Evolutionary conservation across 2,888 invertebrate genomes (phyloP).

Genomic region (Diadromus collaris): DNA sequence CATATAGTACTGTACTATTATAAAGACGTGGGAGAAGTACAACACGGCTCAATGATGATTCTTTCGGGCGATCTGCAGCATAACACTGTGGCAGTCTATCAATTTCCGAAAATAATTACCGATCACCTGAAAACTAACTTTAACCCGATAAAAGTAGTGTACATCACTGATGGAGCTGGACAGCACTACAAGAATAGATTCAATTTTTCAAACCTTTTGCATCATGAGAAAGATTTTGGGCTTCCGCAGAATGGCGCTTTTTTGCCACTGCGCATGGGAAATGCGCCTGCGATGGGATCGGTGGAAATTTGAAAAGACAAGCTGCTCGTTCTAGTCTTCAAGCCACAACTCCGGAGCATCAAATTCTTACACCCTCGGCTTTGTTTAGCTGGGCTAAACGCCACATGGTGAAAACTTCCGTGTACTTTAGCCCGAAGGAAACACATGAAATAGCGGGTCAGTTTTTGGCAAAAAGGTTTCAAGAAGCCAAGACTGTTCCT

Average conservation of each 20-base stretch:
- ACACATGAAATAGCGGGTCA: no score
- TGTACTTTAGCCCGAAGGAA: no score
- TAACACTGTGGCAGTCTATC: slow-evolving; percentile 52
- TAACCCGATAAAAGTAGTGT: background rate
- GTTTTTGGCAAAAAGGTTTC: slow-evolving; percentile 14
- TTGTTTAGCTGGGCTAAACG: no score
- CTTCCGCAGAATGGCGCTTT: slow-evolving; percentile 67
- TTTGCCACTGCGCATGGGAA: slow-evolving; percentile 67
- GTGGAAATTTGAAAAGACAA: slow-evolving; percentile 63
- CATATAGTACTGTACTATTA: slow-evolving; percentile 57
- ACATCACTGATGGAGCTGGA: slow-evolving; percentile 22
- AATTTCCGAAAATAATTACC: slow-evolving; percentile 34
- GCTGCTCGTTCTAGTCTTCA: slow-evolving; percentile 47
- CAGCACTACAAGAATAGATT: slow-evolving; percentile 49
- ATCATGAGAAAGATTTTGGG: slow-evolving; percentile 45
- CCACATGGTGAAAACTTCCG: no score
- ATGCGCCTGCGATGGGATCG: slow-evolving; percentile 65
- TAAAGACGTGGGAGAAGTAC: slow-evolving; percentile 36
- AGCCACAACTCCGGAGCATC: slow-evolving; percentile 26
- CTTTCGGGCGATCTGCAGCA: slow-evolving; percentile 55
- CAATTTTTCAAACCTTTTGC: slow-evolving; percentile 41
- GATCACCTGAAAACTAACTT: slow-evolving; percentile 30
- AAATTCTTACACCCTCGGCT: slow-evolving; percentile 40
- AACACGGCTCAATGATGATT: slow-evolving; percentile 42
- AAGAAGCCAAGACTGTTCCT: slow-evolving; percentile 24